A percentile compares a stretch with the other conserved stretches of the same genome.
These are phyloP conservation scores for Himalopsyche phryganea DNA, from an alignment of 1,140 invertebrate species.

Conservation along the genomic window DNA sequence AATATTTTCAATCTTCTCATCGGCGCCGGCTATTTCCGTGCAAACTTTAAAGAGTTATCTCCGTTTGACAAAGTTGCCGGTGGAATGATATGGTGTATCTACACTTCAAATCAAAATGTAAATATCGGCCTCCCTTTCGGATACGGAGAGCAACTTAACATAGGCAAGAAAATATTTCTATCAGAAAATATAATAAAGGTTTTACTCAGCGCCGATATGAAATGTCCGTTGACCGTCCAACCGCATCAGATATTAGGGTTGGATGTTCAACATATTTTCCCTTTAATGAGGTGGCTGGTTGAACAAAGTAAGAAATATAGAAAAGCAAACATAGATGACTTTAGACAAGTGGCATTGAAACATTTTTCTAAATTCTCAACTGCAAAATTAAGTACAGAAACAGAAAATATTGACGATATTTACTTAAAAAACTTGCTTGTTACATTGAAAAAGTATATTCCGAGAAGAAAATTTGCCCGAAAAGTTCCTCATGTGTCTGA, in stretches of 20 bases:
- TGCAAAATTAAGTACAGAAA: neutral
- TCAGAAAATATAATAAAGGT: conserved; percentile 29
- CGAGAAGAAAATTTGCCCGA: neutral
- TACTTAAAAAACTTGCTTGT: conserved; percentile 6
- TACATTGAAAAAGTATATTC: conserved; percentile 14
- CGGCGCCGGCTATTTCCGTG: conserved; percentile 28
- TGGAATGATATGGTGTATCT: conserved; percentile 30
- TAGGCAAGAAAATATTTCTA: conserved; percentile 28
- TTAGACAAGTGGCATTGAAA: neutral
- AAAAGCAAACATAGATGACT: conserved; percentile 6
- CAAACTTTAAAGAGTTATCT: conserved; percentile 24
- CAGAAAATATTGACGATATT: too few relatives aligned
- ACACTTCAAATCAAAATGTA: conserved; percentile 21
- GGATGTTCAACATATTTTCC: conserved; percentile 29
- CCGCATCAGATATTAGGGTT: conserved; percentile 31
- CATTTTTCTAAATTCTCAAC: conserved; percentile 3
- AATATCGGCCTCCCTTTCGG: conserved; percentile 26
- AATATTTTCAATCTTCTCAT: conserved; percentile 25
- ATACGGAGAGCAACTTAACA: conserved; percentile 29
- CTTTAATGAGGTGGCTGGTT: conserved; percentile 27
- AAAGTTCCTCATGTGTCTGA: conserved; percentile 8
- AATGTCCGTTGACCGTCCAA: conserved; percentile 26
- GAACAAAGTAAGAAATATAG: conserved; percentile 11
- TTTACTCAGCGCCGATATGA: conserved; percentile 21
- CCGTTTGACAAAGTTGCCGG: conserved; percentile 29